Evolutionary conservation across 2,113 vertebrate species (phyloP).

Genomic region (Cisticola juncidis): DNA sequence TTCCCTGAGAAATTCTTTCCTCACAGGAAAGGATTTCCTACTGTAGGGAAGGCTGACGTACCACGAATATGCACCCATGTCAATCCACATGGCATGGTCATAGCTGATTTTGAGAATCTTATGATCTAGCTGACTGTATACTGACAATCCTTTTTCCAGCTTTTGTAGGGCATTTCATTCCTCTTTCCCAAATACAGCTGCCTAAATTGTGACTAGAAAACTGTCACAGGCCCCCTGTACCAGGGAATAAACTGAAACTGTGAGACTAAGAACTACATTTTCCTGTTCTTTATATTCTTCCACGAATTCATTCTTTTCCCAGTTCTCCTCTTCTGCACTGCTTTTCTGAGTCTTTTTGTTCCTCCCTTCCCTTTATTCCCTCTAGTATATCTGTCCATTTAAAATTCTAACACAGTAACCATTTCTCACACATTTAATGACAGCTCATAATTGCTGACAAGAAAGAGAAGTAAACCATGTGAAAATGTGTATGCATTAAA

Average conservation of each 20-base stretch:
- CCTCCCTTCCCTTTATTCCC: not conserved
- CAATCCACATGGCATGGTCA: not conserved
- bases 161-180: not conserved
- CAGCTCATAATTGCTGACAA: slow-evolving; percentile 21
- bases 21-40: not conserved
- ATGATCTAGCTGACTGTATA: not conserved
- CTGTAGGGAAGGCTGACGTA: not conserved
- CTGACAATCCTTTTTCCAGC: not conserved
- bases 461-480: not conserved
- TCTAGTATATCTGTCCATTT: not conserved
- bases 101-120: not conserved
- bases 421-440: not conserved
- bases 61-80: not conserved
- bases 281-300: not conserved
- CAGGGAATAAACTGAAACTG: not conserved
- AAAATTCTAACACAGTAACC: not conserved
- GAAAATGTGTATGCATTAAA: slow-evolving; percentile 1
- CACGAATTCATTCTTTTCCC: not conserved
- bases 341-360: not conserved
- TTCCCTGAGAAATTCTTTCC: not conserved
- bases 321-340: not conserved
- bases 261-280: not conserved
- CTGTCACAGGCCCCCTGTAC: not conserved
- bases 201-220: not conserved
- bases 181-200: not conserved